A percentile compares a stretch with the other conserved stretches of the same genome.
These are phyloP conservation scores for Aplodontia rufa DNA, from an alignment of 2,113 vertebrate genomes.

Conservation along the genomic window DNA sequence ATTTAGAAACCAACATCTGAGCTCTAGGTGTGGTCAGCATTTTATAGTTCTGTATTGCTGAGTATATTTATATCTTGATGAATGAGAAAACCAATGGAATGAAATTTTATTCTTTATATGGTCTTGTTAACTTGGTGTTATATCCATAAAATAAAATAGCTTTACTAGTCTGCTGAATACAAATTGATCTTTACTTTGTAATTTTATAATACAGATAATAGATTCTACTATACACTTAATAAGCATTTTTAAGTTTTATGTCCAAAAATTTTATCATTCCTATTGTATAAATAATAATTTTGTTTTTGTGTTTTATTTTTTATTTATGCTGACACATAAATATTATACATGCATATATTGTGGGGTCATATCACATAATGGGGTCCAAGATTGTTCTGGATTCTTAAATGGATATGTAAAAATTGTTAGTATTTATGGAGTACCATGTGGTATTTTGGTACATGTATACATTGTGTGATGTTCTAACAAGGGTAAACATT, in stretches of 20 bases:
- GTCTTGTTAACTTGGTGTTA: background rate
- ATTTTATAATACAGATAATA: background rate
- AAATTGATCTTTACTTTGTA: background rate
- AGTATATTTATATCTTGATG: background rate
- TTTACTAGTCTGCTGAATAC: background rate
- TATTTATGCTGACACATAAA: background rate
- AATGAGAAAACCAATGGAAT: background rate
- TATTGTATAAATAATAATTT: background rate
- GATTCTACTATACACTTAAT: background rate
- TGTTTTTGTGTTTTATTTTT: background rate
- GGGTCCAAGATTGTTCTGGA: background rate
- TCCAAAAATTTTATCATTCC: background rate
- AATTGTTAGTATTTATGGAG: too few relatives aligned
- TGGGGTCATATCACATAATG: background rate
- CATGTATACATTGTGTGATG: background rate
- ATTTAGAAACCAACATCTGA: background rate
- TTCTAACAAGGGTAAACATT: background rate
- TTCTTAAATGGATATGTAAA: background rate
- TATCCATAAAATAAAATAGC: background rate
- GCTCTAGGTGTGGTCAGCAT: background rate
- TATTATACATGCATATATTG: too few relatives aligned
- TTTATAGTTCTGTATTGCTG: background rate
- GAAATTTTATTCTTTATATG: background rate
- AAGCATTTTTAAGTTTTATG: background rate
- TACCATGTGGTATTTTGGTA: background rate